phyloP scores from a whole-genome alignment of 2,888 invertebrate species.

The Acrobasis consociella region DNA sequence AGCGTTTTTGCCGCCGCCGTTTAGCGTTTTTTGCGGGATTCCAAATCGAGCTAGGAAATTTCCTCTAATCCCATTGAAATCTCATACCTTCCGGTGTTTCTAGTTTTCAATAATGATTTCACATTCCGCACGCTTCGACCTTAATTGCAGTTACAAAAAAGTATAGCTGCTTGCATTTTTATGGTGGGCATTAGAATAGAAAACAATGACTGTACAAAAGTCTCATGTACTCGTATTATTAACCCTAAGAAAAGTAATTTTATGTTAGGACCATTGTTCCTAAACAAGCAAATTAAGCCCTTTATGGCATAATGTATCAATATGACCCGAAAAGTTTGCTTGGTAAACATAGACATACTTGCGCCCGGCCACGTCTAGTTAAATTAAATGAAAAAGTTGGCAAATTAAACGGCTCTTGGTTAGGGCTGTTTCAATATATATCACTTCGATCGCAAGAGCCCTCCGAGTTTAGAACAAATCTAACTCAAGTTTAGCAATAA shows the following conservation, averaged over 20 bases:
- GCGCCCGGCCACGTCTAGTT: neutral
- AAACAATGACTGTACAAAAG: too few relatives aligned
- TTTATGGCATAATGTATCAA: too few relatives aligned
- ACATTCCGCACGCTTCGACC: neutral
- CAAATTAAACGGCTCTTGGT: neutral
- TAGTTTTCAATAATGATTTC: neutral
- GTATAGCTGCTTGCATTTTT: too few relatives aligned
- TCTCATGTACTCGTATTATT: too few relatives aligned
- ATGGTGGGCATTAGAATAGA: too few relatives aligned
- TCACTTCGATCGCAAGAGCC: neutral
- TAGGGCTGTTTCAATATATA: conserved; percentile 1
- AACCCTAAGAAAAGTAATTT: too few relatives aligned
- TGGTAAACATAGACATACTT: neutral
- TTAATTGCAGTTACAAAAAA: neutral
- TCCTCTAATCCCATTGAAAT: neutral
- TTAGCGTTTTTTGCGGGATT: neutral
- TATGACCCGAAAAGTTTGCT: too few relatives aligned
- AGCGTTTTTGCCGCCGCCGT: neutral
- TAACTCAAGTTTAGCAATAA: conserved; percentile 14
- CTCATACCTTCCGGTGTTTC: neutral
- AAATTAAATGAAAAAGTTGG: conserved; percentile 8
- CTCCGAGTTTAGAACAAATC: conserved; percentile 11
- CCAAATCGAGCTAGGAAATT: neutral
- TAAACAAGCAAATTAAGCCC: too few relatives aligned
- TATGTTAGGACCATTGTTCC: too few relatives aligned